A percentile compares a stretch with the other conserved stretches of the same genome.
These are phyloP conservation scores for Himalopsyche japonica DNA, from an alignment of 2,888 invertebrate species.

Conservation along the genomic window DNA sequence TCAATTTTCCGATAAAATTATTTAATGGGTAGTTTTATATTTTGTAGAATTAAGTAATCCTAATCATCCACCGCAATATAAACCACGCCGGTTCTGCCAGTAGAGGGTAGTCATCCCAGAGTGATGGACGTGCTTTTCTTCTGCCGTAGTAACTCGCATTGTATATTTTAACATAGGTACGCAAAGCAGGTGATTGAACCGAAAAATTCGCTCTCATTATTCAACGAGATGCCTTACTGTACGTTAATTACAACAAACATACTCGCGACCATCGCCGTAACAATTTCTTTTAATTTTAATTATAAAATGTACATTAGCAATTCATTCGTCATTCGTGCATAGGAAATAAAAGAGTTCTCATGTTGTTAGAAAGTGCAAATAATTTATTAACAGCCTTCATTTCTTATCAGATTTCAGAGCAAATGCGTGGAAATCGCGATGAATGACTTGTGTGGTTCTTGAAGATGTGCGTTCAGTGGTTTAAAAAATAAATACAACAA, in stretches of 20 bases:
- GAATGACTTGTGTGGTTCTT: slow-evolving; percentile 11
- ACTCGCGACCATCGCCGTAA: slow-evolving; percentile 19
- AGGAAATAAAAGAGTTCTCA: slow-evolving; percentile 29
- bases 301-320: slow-evolving; percentile 26
- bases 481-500: not conserved
- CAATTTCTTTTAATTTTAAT: slow-evolving; percentile 32
- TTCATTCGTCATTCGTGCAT: slow-evolving; percentile 32
- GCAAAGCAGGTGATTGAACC: slow-evolving; percentile 28
- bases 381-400: not conserved
- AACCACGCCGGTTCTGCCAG: not conserved
- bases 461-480: not conserved
- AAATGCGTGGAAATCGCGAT: slow-evolving; percentile 11
- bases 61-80: not conserved
- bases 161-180: not conserved
- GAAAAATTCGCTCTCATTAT: slow-evolving; percentile 28
- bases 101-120: not conserved
- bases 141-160: not conserved
- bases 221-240: slow-evolving; percentile 18
- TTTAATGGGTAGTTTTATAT: not conserved
- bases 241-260: slow-evolving; percentile 19
- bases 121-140: not conserved
- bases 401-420: not conserved
- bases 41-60: not conserved
- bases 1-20: no score
- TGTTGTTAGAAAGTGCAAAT: slow-evolving; percentile 33